These are phyloP conservation scores for Rissa tridactyla DNA, from an alignment of 2,113 vertebrate species.

Conservation along the genomic window DNA sequence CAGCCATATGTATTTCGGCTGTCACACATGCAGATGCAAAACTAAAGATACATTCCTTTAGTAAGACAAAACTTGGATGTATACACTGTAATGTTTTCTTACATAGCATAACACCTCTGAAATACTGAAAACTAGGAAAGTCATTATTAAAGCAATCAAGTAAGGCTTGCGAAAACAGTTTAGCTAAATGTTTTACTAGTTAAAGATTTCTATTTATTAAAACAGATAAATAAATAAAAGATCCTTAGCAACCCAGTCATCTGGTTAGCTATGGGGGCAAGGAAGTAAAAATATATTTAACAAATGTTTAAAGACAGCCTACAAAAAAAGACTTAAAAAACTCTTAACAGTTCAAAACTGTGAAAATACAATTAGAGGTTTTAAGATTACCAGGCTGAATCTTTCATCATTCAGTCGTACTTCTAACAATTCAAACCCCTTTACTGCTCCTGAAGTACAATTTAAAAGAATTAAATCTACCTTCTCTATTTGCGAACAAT, in stretches of 20 bases:
- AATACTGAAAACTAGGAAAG: slow-evolving; percentile 33
- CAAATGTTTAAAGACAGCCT: slow-evolving; percentile 3
- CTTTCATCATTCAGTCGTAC: not conserved
- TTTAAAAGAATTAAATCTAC: slow-evolving; percentile 31
- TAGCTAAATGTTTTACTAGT: slow-evolving; percentile 51
- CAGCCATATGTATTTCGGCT: not conserved
- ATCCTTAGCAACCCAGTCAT: slow-evolving; percentile 28
- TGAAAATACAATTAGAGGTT: not conserved
- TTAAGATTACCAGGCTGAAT: not conserved
- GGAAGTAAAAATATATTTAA: not conserved
- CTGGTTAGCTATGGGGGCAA: not conserved
- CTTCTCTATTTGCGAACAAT: not conserved
- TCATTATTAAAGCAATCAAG: slow-evolving; percentile 60
- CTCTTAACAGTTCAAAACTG: not conserved
- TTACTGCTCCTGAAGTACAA: not conserved
- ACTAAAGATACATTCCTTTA: not conserved
- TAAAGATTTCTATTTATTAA: slow-evolving; percentile 3
- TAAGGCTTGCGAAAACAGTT: slow-evolving; percentile 61
- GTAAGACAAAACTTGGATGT: not conserved
- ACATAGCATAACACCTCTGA: slow-evolving; percentile 24
- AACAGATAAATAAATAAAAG: not conserved
- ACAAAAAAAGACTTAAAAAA: not conserved
- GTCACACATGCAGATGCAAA: not conserved
- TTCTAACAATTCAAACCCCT: not conserved
- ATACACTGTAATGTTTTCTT: slow-evolving; percentile 29